Evolutionary conservation across 2,888 invertebrate genomes (phyloP).

Genomic region (Aphodius sticticus): DNA sequence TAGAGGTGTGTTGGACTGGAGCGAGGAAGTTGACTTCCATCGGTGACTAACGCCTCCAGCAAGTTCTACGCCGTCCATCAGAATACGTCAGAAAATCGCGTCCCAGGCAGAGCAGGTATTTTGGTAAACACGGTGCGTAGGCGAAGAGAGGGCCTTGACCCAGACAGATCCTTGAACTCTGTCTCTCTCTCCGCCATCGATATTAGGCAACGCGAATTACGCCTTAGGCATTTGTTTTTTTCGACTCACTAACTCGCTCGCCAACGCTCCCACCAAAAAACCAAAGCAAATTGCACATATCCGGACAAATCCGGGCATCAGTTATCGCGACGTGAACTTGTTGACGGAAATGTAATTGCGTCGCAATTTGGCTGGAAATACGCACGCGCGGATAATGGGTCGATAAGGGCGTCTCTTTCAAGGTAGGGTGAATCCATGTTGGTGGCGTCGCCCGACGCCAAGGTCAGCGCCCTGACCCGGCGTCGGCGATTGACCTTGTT

Average conservation of each 20-base stretch:
- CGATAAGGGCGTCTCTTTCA: slow-evolving; percentile 48
- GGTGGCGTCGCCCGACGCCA: slow-evolving; percentile 47
- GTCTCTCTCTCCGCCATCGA: not conserved
- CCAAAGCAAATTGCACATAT: slow-evolving; percentile 39
- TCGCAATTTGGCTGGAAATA: slow-evolving; percentile 19
- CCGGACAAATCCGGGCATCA: slow-evolving; percentile 37
- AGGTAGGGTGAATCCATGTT: slow-evolving; percentile 48
- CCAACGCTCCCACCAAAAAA: slow-evolving; percentile 28
- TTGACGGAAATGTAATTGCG: slow-evolving; percentile 45
- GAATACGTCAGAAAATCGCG: not conserved
- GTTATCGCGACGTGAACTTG: slow-evolving; percentile 34
- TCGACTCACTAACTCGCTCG: not conserved
- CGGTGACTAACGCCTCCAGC: not conserved
- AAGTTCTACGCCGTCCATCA: not conserved
- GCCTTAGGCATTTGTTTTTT: slow-evolving; percentile 6
- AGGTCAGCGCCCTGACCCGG: slow-evolving; percentile 56
- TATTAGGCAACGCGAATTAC: slow-evolving; percentile 24
- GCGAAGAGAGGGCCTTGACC: slow-evolving; percentile 51
- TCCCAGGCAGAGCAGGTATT: slow-evolving; percentile 24
- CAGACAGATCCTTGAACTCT: slow-evolving; percentile 54
- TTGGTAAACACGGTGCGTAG: slow-evolving; percentile 32
- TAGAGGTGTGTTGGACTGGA: not conserved
- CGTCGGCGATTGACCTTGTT: slow-evolving; percentile 57
- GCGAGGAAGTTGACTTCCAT: not conserved
- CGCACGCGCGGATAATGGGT: slow-evolving; percentile 37